Percentiles rank a stretch among this genome's conserved stretches.
Conservation (phyloP, 2,113 vertebrate species). For the Coregonus clupeaformis region DNA sequence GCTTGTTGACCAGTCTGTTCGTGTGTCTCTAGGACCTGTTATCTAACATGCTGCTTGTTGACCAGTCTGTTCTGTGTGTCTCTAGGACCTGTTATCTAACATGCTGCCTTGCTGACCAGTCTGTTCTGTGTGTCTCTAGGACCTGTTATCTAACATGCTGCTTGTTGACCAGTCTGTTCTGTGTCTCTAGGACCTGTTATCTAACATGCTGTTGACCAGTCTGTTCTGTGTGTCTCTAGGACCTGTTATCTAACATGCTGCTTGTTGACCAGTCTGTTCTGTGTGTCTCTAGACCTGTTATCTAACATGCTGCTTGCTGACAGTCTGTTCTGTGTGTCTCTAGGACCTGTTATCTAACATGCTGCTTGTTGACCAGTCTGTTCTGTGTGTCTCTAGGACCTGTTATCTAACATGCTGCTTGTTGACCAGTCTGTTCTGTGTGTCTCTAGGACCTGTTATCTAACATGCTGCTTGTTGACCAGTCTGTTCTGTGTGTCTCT, state of each 20-base stretch:
- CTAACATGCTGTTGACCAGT: too few species aligned
- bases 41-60: conserved; percentile 96
- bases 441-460: conserved; percentile 87
- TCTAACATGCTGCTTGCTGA: too few species aligned
- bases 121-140: conserved; percentile 67
- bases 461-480: conserved; percentile 94
- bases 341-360: conserved; percentile 96
- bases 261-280: conserved; percentile 78
- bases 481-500: too few species aligned
- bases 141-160: conserved; percentile 95
- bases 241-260: conserved; percentile 95
- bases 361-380: conserved; percentile 85
- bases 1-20: background rate
- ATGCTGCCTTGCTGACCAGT: too few species aligned
- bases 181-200: too few species aligned
- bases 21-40: conserved; percentile 82
- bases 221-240: conserved; percentile 68
- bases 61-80: conserved; percentile 39
- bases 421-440: background rate
- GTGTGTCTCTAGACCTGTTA: too few species aligned
- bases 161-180: conserved; percentile 80
- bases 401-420: too few species aligned
- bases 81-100: too few species aligned
- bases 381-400: too few species aligned
- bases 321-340: conserved; percentile 3